Base-by-base conservation (phyloP, 35 echinoderm and acorn worm genomes). In the Patiria miniata region DNA sequence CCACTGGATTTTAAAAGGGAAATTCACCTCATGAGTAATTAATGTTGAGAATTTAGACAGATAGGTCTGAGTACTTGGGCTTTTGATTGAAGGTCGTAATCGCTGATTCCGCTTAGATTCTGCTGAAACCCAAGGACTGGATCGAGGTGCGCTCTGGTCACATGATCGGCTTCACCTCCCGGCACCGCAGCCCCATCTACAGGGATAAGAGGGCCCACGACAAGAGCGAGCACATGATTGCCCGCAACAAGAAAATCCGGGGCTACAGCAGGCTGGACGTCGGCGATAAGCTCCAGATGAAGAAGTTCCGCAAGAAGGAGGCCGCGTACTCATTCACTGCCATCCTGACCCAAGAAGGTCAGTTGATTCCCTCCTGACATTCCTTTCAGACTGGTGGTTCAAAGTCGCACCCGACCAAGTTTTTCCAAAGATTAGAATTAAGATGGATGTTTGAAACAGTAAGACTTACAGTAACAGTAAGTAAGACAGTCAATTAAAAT, bases 91-190 rank as follows among this genome's bases (percentile, higher is more conserved):
- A n/a, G n/a, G n/a, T 32, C 29, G 2, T 30, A 32, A 26, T 34
- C 9, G 26, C 34, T 4, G 26, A n/a, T n/a, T n/a, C 8, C 34
- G 21, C 2, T 73, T 8, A 73, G 65, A 23, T 73, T 36, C 65
- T 16, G 26, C 34, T 73, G 65, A 23, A 73, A 0, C 21, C 19
- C 21, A 34, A 26, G 34, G 26, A 73, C n/a, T 73, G 65, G 65
- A 73, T 73, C 29, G 65, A 73, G 34, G 65, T 73, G 26, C 65
- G 65, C 15, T 73, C 65, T 2, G 65, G 65, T 30, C 65, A 73
- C 7, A 73, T 73, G 65, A 73, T 73, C 29, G 65, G 65, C 0
- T 73, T 73, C 15, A 32, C 8, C 65, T 0, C 65, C 65, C 19
- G 26, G 0, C 2, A 7, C 4, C 65, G 65, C 29, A 73, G 65